These are phyloP conservation scores for Peromyscus leucopus DNA, from an alignment of 2,113 vertebrate genomes.

Conservation along the genomic window DNA sequence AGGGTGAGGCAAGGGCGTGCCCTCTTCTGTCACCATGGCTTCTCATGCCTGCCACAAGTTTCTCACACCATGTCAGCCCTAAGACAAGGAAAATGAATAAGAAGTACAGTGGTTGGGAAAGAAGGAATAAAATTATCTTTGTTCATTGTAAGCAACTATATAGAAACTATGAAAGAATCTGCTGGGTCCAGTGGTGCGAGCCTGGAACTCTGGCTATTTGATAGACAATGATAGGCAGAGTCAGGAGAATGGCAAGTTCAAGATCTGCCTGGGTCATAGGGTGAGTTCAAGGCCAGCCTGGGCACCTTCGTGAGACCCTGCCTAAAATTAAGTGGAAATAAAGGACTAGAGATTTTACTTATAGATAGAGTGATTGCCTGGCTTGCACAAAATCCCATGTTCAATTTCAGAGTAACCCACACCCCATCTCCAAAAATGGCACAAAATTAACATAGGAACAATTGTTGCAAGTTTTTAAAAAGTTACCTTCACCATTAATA, in stretches of 20 bases:
- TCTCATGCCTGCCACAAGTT: background rate
- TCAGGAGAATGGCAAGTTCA: background rate
- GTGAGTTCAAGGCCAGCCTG: background rate
- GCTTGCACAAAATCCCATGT: background rate
- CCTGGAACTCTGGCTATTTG: background rate
- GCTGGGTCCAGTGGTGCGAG: too few relatives aligned
- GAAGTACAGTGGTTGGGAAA: background rate
- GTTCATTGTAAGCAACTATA: background rate
- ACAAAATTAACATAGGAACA: background rate
- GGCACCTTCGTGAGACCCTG: background rate
- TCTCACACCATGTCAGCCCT: background rate
- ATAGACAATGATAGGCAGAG: background rate
- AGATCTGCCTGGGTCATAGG: background rate
- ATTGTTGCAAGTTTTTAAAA: background rate
- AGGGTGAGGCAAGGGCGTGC: background rate
- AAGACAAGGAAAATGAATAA: background rate
- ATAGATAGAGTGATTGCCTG: background rate
- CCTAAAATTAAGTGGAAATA: background rate
- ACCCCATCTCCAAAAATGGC: background rate
- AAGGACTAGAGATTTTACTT: background rate
- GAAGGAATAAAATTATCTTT: background rate
- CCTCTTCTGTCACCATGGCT: background rate
- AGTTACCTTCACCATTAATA: background rate
- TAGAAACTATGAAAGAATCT: background rate
- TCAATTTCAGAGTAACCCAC: background rate